phyloP scores from a whole-genome alignment of 2,113 vertebrate genomes.

The Zootoca vivipara region DNA sequence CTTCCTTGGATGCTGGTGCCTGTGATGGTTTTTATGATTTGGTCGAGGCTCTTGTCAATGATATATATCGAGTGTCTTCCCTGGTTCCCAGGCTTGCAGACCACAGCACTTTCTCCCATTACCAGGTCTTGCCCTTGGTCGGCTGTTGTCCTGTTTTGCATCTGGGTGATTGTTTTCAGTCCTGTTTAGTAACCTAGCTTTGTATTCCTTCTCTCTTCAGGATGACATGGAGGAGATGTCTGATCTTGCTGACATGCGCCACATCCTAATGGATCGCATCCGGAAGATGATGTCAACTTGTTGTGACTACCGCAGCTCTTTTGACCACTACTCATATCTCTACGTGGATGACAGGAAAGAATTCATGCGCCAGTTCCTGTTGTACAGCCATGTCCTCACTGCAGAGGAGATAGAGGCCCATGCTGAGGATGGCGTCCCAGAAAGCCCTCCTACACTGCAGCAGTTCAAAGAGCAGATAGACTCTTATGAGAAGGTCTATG shows the following conservation, averaged over 20 bases:
- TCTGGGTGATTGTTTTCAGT: rapidly evolving
- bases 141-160: rapidly evolving
- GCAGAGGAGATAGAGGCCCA: constrained; percentile 77
- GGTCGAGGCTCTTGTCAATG: constrained; percentile 81
- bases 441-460: constrained; percentile 79
- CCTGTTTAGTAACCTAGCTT: rapidly evolving
- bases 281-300: constrained; percentile 65
- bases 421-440: constrained; percentile 67
- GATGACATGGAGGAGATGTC: constrained; percentile 86
- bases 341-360: constrained; percentile 85
- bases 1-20: constrained; percentile 81
- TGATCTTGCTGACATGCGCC: constrained; percentile 73
- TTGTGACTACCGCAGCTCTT: constrained; percentile 68
- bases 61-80: constrained; percentile 82
- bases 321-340: constrained; percentile 84
- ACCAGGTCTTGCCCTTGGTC: constrained; percentile 79
- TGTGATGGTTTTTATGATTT: constrained; percentile 80
- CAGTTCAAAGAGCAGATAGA: constrained; percentile 85
- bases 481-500: constrained; percentile 85
- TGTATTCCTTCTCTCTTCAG: constrained; percentile 60
- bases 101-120: constrained; percentile 76
- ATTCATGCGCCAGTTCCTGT: constrained; percentile 85
- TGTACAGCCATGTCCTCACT: constrained; percentile 75
- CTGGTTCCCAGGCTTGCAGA: constrained; percentile 83
- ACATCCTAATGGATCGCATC: constrained; percentile 75